Conservation (phyloP, 2,113 vertebrate genomes). For the Zeus faber region DNA sequence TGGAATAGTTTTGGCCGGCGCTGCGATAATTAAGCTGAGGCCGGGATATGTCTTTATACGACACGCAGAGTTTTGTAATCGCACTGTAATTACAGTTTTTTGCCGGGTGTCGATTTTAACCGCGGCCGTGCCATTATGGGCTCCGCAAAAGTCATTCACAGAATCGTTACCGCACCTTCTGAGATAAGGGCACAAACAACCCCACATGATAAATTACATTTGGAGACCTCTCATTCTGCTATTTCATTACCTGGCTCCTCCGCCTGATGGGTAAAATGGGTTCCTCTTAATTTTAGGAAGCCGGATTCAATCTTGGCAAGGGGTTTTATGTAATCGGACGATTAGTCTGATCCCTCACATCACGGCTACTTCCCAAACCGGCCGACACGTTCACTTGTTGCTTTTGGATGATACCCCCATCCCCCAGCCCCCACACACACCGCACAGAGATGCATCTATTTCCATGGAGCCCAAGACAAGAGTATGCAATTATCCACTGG, state of each 20-base stretch:
- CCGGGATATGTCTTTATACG: conserved; percentile 62
- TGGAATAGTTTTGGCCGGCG: conserved; percentile 64
- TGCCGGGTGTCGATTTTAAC: conserved; percentile 71
- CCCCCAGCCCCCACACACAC: conserved; percentile 14
- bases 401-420: conserved; percentile 49
- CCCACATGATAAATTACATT: conserved; percentile 80
- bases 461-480: conserved; percentile 81
- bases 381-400: conserved; percentile 69
- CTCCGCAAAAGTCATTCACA: conserved; percentile 77
- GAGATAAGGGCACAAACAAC: conserved; percentile 78
- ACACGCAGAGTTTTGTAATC: conserved; percentile 72
- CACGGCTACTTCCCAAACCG: conserved; percentile 72
- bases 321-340: conserved; percentile 77
- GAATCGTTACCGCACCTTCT: conserved; percentile 78
- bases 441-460: conserved; percentile 80
- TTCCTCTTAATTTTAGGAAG: conserved; percentile 81
- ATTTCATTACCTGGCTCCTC: conserved; percentile 78
- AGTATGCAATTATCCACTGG: conserved; percentile 83
- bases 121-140: conserved; percentile 73
- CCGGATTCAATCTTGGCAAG: conserved; percentile 75
- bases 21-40: conserved; percentile 67
- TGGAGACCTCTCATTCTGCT: conserved; percentile 77
- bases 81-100: conserved; percentile 77
- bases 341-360: conserved; percentile 77
- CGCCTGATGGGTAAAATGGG: conserved; percentile 75